These are phyloP conservation scores for Agriopis marginaria DNA, from an alignment of 2,888 invertebrate species.

Conservation along the genomic window DNA sequence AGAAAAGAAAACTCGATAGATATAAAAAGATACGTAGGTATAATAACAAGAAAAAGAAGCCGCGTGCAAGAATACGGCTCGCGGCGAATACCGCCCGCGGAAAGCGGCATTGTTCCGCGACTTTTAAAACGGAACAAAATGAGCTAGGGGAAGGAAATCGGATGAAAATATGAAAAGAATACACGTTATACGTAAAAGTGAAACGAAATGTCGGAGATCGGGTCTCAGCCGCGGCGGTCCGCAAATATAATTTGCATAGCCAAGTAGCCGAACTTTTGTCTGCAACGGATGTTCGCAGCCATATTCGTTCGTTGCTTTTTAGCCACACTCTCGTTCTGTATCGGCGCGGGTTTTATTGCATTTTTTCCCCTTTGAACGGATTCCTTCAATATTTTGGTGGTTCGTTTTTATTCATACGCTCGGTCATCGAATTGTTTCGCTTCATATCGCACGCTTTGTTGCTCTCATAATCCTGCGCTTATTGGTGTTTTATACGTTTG, in stretches of 20 bases:
- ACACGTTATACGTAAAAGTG: slow-evolving; percentile 83
- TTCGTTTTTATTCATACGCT: slow-evolving; percentile 84
- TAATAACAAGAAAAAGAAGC: slow-evolving; percentile 81
- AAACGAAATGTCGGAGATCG: slow-evolving; percentile 85
- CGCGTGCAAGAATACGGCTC: slow-evolving; percentile 82
- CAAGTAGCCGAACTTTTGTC: slow-evolving; percentile 86
- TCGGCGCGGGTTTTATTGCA: slow-evolving; percentile 82
- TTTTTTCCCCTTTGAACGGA: slow-evolving; percentile 85
- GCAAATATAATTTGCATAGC: slow-evolving; percentile 87
- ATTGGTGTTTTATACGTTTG: slow-evolving; percentile 42
- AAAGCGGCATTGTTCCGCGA: slow-evolving; percentile 84
- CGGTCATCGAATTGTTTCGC: slow-evolving; percentile 84
- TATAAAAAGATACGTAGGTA: slow-evolving; percentile 76
- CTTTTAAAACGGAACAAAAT: slow-evolving; percentile 84
- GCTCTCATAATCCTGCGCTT: slow-evolving; percentile 59
- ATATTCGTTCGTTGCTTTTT: slow-evolving; percentile 85
- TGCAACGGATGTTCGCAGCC: slow-evolving; percentile 84
- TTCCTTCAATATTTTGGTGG: slow-evolving; percentile 85
- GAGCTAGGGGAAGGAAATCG: slow-evolving; percentile 85
- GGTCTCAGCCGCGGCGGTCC: slow-evolving; percentile 81
- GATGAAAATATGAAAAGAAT: slow-evolving; percentile 87
- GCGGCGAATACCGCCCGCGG: slow-evolving; percentile 82
- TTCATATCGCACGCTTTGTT: slow-evolving; percentile 74
- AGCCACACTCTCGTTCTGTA: slow-evolving; percentile 83
- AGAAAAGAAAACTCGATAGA: slow-evolving; percentile 83